These are phyloP conservation scores for Phrynocephalus versicolor DNA, from an alignment of 2,113 vertebrate genomes.

Conservation along the genomic window DNA sequence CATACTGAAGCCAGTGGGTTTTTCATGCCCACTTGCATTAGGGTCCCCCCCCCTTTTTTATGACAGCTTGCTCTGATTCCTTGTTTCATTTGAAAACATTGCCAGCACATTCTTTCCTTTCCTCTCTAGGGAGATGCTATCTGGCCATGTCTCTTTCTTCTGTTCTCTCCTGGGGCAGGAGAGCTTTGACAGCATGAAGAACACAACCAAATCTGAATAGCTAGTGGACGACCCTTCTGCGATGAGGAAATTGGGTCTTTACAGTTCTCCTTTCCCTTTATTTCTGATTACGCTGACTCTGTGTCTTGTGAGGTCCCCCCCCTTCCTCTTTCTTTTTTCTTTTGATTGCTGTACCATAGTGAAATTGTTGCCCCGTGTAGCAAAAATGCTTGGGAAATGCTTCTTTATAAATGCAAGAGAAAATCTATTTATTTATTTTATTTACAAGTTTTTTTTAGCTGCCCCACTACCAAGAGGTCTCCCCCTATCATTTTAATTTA, in stretches of 20 bases:
- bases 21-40: slow-evolving; percentile 6
- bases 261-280: not conserved
- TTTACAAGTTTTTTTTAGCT: no score
- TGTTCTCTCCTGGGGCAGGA: not conserved
- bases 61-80: slow-evolving; percentile 23
- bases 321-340: not conserved
- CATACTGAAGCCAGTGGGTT: not conserved
- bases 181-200: slow-evolving; percentile 12
- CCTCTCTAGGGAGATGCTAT: not conserved
- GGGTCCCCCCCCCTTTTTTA: not conserved
- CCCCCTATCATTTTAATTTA: not conserved
- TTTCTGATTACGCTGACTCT: not conserved
- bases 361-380: not conserved
- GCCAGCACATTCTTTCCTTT: not conserved
- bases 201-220: slow-evolving; percentile 21
- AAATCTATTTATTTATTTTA: no score
- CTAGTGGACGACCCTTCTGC: slow-evolving; percentile 24
- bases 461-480: no score
- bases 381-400: not conserved
- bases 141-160: not conserved
- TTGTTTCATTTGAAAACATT: slow-evolving; percentile 4
- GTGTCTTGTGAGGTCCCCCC: not conserved
- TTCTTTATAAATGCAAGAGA: no score
- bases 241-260: slow-evolving; percentile 14
- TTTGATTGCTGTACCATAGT: not conserved